Base-by-base conservation (phyloP, 1,140 invertebrate genomes). In the Bactericera cockerelli region DNA sequence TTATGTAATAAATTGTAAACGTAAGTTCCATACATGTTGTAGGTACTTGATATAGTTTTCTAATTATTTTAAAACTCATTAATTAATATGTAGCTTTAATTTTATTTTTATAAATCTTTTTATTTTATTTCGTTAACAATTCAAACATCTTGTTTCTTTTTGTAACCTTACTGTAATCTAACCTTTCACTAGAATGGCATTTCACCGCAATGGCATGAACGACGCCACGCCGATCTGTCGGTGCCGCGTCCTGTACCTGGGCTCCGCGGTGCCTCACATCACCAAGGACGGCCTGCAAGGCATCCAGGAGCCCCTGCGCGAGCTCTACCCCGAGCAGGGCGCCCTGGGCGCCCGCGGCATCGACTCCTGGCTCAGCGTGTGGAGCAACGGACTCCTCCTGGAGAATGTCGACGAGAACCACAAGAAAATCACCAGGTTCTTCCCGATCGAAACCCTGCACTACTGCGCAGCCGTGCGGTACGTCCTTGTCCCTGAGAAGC, bases 271-370 rank as follows among this genome's bases (percentile, higher is more conserved):
- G 61, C 96, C 96, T 3, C 88, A 96, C 65, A 87, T 96, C 67
- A 98, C 94, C 65, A 97, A 98, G 70, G 93, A 98, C 69, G 96
- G 96, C 19, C 76, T 99, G 16, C 86, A 96, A 69, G 95, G 95
- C 14, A 94, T 99, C 58, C 96, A 99, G 73, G 92, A 98, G 70
- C 96, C 96, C 1, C 70, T 99, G 60, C 80, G 88, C 63, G 93
- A 97, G 67, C 74, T 98, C n/a, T 99, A 98, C 70, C 93, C 93
- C 14, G 88, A 91, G 67, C 85, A 89, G 68, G 91, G 89, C 3
- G 87, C 87, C 2, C 65, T 81, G 1, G 86, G 86, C 1, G 87
- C 88, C 31, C 81, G 88, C 67, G 93, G 93, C 54, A 96, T 98
- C 64, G 93, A 98, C 69, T 95, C 92, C 54, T 98, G 93, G 90